Evolutionary conservation across 2,797 vertebrate species (phyloP).

Genomic region (Diplodus puntazzo): DNA sequence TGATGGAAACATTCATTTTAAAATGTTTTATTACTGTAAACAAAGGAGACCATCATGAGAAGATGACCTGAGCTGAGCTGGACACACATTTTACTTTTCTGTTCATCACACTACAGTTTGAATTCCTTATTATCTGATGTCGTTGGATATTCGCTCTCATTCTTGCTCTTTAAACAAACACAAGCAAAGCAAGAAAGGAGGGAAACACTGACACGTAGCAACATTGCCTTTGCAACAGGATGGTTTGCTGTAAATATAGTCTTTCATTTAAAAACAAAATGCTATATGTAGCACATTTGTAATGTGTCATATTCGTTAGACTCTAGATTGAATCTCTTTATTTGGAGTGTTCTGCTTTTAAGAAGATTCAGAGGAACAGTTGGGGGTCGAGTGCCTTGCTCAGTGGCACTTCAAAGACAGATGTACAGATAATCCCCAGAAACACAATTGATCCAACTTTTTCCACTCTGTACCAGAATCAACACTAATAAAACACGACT

Average conservation of each 20-base stretch:
- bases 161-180: conserved; percentile 3
- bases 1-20: background rate
- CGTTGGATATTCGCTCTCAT: background rate
- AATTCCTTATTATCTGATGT: conserved; percentile 8
- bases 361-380: conserved; percentile 12
- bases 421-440: conserved; percentile 16
- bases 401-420: conserved; percentile 26
- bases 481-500: background rate
- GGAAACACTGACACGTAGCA: background rate
- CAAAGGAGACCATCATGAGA: conserved; percentile 17
- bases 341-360: background rate
- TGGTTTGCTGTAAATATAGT: conserved; percentile 2
- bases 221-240: background rate
- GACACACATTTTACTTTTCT: background rate
- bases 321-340: background rate
- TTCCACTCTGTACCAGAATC: background rate
- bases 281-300: conserved; percentile 29
- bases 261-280: conserved; percentile 21
- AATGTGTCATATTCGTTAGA: conserved; percentile 23
- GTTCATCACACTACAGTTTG: conserved; percentile 15
- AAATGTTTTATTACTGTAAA: conserved; percentile 17
- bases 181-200: background rate
- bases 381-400: conserved; percentile 43
- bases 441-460: background rate
- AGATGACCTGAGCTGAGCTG: background rate